phyloP scores from a whole-genome alignment of 2,797 vertebrate species.

The Macropodus opercularis region DNA sequence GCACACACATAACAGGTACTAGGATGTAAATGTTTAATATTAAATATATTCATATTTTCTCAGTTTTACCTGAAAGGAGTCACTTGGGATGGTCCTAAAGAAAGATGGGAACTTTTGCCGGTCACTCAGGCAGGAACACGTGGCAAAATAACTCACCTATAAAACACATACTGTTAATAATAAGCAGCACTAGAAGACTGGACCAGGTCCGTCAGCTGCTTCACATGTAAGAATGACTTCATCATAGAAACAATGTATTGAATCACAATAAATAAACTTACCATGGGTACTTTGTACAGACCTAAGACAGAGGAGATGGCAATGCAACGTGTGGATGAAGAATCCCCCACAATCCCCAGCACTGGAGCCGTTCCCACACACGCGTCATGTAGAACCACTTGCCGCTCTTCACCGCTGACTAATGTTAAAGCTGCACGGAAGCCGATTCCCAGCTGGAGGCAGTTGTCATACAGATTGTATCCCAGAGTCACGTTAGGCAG shows the following conservation, averaged over 20 bases:
- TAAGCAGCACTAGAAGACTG: not conserved
- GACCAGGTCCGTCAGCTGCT: fast-evolving
- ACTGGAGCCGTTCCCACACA: slow-evolving; percentile 49
- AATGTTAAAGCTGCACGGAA: slow-evolving; percentile 67
- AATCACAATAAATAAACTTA: slow-evolving; percentile 16
- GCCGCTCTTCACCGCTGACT: slow-evolving; percentile 44
- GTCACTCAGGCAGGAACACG: slow-evolving; percentile 67
- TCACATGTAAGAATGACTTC: too few relatives aligned
- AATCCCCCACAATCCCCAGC: slow-evolving; percentile 63
- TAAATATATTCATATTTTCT: not conserved
- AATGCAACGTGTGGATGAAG: slow-evolving; percentile 53
- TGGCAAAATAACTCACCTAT: slow-evolving; percentile 79
- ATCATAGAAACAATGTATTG: not conserved
- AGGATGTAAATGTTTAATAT: too few relatives aligned
- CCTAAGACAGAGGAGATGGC: slow-evolving; percentile 55
- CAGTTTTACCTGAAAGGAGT: slow-evolving; percentile 69
- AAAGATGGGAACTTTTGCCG: slow-evolving; percentile 57
- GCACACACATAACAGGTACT: too few relatives aligned
- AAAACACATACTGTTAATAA: not conserved
- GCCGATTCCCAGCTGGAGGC: slow-evolving; percentile 62
- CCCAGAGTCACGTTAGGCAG: too few relatives aligned
- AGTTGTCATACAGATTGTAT: slow-evolving; percentile 73
- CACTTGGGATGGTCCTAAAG: slow-evolving; percentile 77
- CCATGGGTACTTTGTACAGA: slow-evolving; percentile 60
- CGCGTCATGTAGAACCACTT: slow-evolving; percentile 22